Conservation (phyloP, 2,888 invertebrate species). For the Blastobasis adustella region DNA sequence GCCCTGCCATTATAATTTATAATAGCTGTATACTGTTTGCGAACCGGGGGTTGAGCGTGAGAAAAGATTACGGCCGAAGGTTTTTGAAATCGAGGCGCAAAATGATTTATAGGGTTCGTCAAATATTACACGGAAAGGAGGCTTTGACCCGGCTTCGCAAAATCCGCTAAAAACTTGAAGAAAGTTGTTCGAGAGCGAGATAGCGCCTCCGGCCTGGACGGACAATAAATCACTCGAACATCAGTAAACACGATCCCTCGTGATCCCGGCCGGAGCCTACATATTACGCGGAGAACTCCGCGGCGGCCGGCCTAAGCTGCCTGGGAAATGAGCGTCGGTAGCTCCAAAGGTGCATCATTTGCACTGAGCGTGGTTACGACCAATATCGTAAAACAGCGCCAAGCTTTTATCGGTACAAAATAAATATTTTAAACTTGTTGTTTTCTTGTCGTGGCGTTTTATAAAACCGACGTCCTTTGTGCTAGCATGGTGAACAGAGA, state of each 20-base stretch:
- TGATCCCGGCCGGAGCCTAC: conserved; percentile 15
- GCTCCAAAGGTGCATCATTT: background rate
- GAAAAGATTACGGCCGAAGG: conserved; percentile 27
- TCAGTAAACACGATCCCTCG: conserved; percentile 29
- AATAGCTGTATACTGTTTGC: conserved; percentile 21
- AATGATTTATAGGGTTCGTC: conserved; percentile 26
- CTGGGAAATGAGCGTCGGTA: background rate
- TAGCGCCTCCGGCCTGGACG: conserved; percentile 21
- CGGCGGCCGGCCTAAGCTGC: background rate
- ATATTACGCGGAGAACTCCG: conserved; percentile 1
- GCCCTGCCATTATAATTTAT: conserved; percentile 35
- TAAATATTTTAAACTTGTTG: conserved; percentile 28
- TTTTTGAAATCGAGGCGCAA: conserved; percentile 4
- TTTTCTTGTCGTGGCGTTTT: conserved; percentile 27
- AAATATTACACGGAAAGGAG: conserved; percentile 27
- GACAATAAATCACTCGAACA: conserved; percentile 38
- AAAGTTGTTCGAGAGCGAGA: conserved; percentile 19
- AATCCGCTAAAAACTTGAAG: conserved; percentile 33
- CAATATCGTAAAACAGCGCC: background rate
- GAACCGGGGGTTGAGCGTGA: conserved; percentile 28
- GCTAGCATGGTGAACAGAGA: no score
- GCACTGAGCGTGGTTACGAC: no score
- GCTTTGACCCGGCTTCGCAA: conserved; percentile 16
- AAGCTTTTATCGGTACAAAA: background rate
- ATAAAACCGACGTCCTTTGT: conserved; percentile 18